phyloP scores from a whole-genome alignment of 1,140 invertebrate species.

The Sminthurinus signatus region DNA sequence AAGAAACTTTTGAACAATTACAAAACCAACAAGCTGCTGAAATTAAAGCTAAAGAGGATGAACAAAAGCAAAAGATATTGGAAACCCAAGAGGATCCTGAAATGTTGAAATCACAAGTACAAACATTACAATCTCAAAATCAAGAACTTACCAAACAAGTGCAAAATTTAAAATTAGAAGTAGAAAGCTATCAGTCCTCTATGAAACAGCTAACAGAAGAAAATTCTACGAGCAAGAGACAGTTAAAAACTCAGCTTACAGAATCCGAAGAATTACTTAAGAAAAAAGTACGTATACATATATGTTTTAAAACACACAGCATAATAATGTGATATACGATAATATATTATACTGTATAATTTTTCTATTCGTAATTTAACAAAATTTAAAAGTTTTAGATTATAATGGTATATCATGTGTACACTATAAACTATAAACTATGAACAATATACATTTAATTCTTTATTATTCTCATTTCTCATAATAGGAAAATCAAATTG shows the following conservation, averaged over 20 bases:
- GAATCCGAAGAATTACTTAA: slow-evolving; percentile 15
- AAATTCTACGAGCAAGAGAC: slow-evolving; percentile 3
- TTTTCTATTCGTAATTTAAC: too few species aligned
- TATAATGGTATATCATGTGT: too few species aligned
- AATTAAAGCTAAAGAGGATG: not conserved
- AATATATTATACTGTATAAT: too few species aligned
- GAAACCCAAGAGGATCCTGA: slow-evolving; percentile 1
- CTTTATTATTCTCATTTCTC: not conserved
- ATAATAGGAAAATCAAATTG: not conserved
- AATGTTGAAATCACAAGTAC: slow-evolving; percentile 15
- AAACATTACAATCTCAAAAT: slow-evolving; percentile 19
- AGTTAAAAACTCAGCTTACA: slow-evolving; percentile 5
- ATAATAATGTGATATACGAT: too few species aligned
- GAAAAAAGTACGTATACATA: slow-evolving; percentile 10
- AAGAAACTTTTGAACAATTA: not conserved
- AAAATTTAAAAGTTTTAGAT: too few species aligned
- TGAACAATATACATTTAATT: too few species aligned
- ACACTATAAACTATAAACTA: too few species aligned
- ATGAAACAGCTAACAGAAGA: slow-evolving; percentile 14
- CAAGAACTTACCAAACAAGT: slow-evolving; percentile 11
- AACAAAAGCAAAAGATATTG: not conserved
- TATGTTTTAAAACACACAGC: not conserved
- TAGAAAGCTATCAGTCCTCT: slow-evolving; percentile 17
- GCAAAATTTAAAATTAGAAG: slow-evolving; percentile 21
- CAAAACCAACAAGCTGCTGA: not conserved